These are phyloP conservation scores for Hirtodrosophila confusa DNA, from an alignment of 2,888 invertebrate genomes.

Conservation along the genomic window DNA sequence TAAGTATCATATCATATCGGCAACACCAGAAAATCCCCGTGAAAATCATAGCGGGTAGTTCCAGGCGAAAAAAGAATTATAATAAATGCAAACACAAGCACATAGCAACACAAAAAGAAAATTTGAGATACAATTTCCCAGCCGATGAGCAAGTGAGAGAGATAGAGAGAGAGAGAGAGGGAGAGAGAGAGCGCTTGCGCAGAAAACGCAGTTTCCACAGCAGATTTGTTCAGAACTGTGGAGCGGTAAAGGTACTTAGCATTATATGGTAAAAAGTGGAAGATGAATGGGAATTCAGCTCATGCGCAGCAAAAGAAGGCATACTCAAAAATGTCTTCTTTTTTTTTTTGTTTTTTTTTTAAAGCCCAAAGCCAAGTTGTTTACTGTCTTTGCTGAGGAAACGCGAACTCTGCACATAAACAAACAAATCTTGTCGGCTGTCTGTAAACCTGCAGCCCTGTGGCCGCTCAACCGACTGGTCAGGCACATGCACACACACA, in stretches of 20 bases:
- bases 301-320: constrained; percentile 49
- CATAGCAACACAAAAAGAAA: constrained; percentile 46
- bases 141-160: constrained; percentile 19
- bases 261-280: constrained; percentile 27
- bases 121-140: constrained; percentile 46
- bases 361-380: constrained; percentile 50
- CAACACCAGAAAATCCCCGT: constrained; percentile 35
- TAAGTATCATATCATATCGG: constrained; percentile 8
- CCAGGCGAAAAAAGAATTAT: background rate
- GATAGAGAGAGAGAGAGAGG: constrained; percentile 3
- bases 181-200: constrained; percentile 30
- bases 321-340: constrained; percentile 12
- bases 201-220: constrained; percentile 22
- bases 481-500: constrained; percentile 13
- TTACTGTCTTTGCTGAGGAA: constrained; percentile 49
- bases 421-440: constrained; percentile 54
- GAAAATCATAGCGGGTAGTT: constrained; percentile 32
- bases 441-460: constrained; percentile 20
- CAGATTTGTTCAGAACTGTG: background rate
- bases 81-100: constrained; percentile 20
- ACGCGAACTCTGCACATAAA: constrained; percentile 55
- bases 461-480: constrained; percentile 27
- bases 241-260: too few relatives aligned
- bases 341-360: background rate
- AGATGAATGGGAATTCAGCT: constrained; percentile 41